Evolutionary conservation across 2,888 invertebrate genomes (phyloP).

Genomic region (Apocheima hispidaria): DNA sequence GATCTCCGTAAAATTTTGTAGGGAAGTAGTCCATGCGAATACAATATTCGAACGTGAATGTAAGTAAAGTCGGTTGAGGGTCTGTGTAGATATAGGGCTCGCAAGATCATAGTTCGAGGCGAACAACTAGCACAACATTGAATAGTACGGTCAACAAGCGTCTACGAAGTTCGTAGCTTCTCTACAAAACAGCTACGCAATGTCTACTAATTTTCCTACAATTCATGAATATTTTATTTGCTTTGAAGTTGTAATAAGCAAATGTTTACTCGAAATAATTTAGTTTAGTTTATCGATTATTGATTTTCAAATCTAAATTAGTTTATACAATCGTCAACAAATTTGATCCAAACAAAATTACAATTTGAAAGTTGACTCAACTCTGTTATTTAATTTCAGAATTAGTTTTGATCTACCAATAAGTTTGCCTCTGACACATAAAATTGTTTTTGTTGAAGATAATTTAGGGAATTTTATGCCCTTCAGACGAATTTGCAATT

Average conservation of each 20-base stretch:
- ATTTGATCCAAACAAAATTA: not conserved
- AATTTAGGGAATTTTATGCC: too few relatives aligned
- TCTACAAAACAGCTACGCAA: slow-evolving; percentile 10
- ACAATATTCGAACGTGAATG: too few relatives aligned
- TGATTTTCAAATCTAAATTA: not conserved
- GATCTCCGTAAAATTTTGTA: too few relatives aligned
- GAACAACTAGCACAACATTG: too few relatives aligned
- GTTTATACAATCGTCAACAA: not conserved
- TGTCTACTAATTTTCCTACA: slow-evolving; percentile 1
- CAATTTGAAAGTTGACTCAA: not conserved
- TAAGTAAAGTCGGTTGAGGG: too few relatives aligned
- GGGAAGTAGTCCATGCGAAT: too few relatives aligned
- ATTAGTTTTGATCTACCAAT: too few relatives aligned
- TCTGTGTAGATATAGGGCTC: too few relatives aligned
- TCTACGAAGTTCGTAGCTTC: slow-evolving; percentile 13
- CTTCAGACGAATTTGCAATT: too few relatives aligned
- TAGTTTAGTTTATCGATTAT: not conserved
- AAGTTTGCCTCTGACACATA: too few relatives aligned
- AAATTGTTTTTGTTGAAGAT: too few relatives aligned
- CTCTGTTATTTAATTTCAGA: not conserved
- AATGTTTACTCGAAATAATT: not conserved
- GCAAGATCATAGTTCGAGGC: too few relatives aligned
- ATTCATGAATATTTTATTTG: not conserved
- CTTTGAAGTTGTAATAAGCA: not conserved
- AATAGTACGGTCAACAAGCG: not conserved